Conservation (phyloP, 2,888 invertebrate species). For the Boloria euphrosyne region DNA sequence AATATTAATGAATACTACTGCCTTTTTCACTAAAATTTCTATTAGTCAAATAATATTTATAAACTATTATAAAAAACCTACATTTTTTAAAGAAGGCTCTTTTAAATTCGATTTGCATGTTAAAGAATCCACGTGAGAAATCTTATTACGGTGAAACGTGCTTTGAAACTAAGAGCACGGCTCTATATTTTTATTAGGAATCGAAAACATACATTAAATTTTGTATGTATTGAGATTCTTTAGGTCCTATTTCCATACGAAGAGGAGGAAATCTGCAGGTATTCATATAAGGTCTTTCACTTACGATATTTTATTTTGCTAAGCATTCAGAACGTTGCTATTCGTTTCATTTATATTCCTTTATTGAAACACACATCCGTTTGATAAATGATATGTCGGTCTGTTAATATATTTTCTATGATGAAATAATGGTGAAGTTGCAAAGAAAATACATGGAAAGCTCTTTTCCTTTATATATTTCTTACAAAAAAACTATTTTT, state of each 20-base stretch:
- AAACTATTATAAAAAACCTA: no score
- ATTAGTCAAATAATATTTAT: no score
- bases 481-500: no score
- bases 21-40: no score
- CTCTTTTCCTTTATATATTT: no score
- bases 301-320: constrained; percentile 7
- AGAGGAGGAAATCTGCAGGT: constrained; percentile 7
- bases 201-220: constrained; percentile 24
- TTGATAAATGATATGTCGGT: no score
- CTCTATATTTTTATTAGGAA: constrained; percentile 23
- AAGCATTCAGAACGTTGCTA: constrained; percentile 7
- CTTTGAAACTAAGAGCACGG: constrained; percentile 17
- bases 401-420: no score
- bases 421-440: no score
- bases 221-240: constrained; percentile 12
- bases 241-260: constrained; percentile 18
- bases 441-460: no score
- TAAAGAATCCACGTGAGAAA: constrained; percentile 31
- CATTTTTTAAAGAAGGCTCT: not conserved
- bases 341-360: constrained; percentile 12
- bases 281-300: constrained; percentile 7
- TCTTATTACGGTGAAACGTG: constrained; percentile 35
- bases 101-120: constrained; percentile 25
- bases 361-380: not conserved
- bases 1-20: no score